Evolutionary conservation across 2,113 vertebrate genomes (phyloP).

Genomic region (Cromileptes altivelis): DNA sequence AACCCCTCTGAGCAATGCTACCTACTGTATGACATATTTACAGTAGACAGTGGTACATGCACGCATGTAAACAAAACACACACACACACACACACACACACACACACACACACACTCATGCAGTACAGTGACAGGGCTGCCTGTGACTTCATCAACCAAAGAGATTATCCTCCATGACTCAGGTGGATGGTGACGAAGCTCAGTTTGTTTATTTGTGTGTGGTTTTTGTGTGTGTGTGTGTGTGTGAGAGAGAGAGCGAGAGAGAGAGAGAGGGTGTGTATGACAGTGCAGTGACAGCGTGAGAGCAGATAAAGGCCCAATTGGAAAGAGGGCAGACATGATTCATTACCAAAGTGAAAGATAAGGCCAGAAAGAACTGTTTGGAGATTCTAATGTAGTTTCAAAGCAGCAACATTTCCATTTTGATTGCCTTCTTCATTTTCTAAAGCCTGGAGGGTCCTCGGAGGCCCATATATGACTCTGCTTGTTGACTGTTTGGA

Average conservation of each 20-base stretch:
- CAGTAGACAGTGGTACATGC: slow-evolving; percentile 61
- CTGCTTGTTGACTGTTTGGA: slow-evolving; percentile 37
- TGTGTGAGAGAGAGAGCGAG: neutral
- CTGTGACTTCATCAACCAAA: slow-evolving; percentile 76
- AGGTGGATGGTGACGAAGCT: slow-evolving; percentile 75
- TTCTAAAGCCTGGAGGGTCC: slow-evolving; percentile 47
- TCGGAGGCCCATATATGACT: slow-evolving; percentile 43
- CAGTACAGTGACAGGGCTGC: slow-evolving; percentile 62
- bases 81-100: slow-evolving; percentile 32
- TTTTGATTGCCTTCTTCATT: slow-evolving; percentile 70
- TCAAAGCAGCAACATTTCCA: slow-evolving; percentile 63
- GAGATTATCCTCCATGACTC: slow-evolving; percentile 78
- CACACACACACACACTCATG: slow-evolving; percentile 27
- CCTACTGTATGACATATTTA: slow-evolving; percentile 76
- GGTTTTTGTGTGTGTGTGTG: slow-evolving; percentile 10
- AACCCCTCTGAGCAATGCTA: slow-evolving; percentile 71
- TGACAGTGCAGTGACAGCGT: slow-evolving; percentile 52
- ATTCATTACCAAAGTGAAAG: slow-evolving; percentile 68
- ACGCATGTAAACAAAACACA: slow-evolving; percentile 63
- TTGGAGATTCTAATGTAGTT: slow-evolving; percentile 58
- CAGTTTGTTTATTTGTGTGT: slow-evolving; percentile 64
- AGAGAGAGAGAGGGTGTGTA: neutral
- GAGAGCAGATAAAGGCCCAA: slow-evolving; percentile 61
- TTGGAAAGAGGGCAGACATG: slow-evolving; percentile 60
- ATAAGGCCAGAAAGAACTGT: slow-evolving; percentile 53